phyloP scores from a whole-genome alignment of 2,888 invertebrate genomes.

The Aethes cnicana region DNA sequence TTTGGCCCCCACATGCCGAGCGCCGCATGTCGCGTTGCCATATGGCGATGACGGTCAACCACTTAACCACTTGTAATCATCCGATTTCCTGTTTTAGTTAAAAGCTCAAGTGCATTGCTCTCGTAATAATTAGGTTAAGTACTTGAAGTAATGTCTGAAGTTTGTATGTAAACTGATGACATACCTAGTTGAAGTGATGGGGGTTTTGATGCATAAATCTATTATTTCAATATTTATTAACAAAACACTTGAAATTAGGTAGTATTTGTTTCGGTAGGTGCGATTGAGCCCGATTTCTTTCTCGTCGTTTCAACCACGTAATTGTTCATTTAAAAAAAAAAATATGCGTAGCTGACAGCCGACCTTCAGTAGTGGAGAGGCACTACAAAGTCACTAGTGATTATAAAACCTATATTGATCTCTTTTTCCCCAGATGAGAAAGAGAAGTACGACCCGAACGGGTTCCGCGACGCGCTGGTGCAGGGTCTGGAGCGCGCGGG shows the following conservation, averaged over 20 bases:
- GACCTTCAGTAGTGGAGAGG: too few species aligned
- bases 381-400: too few species aligned
- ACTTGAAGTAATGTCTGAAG: too few species aligned
- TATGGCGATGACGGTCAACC: constrained; percentile 9
- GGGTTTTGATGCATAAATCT: background rate
- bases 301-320: too few species aligned
- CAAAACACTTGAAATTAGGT: too few species aligned
- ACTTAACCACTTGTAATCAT: background rate
- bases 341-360: too few species aligned
- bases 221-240: too few species aligned
- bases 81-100: constrained; percentile 16
- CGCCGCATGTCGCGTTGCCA: constrained; percentile 16
- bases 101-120: background rate
- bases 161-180: too few species aligned
- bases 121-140: background rate
- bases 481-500: constrained; percentile 97
- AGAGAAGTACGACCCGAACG: constrained; percentile 99
- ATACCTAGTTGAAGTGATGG: too few species aligned
- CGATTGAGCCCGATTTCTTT: too few species aligned
- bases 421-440: constrained; percentile 92
- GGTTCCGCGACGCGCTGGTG: constrained; percentile 98
- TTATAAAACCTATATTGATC: background rate
- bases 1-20: constrained; percentile 20
- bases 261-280: too few species aligned
- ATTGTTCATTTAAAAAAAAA: too few species aligned